A percentile compares a stretch with the other conserved stretches of the same genome.
These are phyloP conservation scores for Cranoglanis bouderius DNA, from an alignment of 2,113 vertebrate genomes.

Conservation along the genomic window DNA sequence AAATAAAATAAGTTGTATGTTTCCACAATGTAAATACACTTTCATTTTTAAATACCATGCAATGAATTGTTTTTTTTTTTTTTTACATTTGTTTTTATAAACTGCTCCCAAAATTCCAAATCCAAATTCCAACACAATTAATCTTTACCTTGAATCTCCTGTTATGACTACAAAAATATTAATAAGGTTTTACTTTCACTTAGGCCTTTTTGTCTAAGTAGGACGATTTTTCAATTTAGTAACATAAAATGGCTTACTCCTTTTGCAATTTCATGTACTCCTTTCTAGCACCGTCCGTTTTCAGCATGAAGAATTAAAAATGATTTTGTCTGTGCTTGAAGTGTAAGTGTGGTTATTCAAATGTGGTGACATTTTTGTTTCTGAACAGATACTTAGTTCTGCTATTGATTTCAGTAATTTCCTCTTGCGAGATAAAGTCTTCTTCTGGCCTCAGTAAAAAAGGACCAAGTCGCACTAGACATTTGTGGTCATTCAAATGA, in stretches of 20 bases:
- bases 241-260: constrained; percentile 6
- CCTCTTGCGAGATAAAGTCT: background rate
- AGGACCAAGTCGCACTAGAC: background rate
- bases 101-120: background rate
- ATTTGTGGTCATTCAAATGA: background rate
- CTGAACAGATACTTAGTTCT: background rate
- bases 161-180: background rate
- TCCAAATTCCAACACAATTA: background rate
- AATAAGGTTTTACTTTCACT: constrained; percentile 20
- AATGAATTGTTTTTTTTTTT: background rate
- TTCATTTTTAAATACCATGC: background rate
- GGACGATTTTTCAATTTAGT: constrained; percentile 15
- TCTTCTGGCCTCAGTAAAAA: background rate
- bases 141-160: background rate
- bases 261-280: constrained; percentile 29
- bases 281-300: constrained; percentile 19
- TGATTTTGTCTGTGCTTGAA: constrained; percentile 23
- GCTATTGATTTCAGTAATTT: background rate
- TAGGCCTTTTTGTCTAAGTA: constrained; percentile 9
- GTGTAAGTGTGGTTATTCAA: constrained; percentile 28
- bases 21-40: constrained; percentile 22
- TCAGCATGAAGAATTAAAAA: constrained; percentile 36
- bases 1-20: constrained; percentile 4
- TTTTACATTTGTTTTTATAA: background rate
- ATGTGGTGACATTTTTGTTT: background rate